Percentiles rank a stretch among this genome's conserved stretches.
phyloP scores from a whole-genome alignment of 2,888 invertebrate genomes.

The Drosophila heteroneura region DNA sequence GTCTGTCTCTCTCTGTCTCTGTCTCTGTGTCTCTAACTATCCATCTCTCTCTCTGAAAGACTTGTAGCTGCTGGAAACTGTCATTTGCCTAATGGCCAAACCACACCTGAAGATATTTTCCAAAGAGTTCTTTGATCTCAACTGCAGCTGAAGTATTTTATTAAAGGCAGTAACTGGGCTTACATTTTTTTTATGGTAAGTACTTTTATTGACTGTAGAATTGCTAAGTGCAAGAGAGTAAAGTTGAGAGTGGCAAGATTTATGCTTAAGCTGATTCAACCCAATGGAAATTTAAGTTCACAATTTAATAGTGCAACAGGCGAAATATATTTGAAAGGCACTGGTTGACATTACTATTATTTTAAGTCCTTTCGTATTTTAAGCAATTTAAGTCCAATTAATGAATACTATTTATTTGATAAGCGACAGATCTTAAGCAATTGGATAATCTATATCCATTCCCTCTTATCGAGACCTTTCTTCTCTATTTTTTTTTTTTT shows the following conservation, averaged over 20 bases:
- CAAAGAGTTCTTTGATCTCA: slow-evolving; percentile 12
- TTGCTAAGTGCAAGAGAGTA: too few species aligned
- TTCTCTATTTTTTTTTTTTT: neutral
- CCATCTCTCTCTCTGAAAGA: neutral
- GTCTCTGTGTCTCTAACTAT: neutral
- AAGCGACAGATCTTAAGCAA: neutral
- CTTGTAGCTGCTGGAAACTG: slow-evolving; percentile 16
- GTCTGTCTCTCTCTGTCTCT: neutral
- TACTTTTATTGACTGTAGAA: neutral
- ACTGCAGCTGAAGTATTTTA: slow-evolving; percentile 1
- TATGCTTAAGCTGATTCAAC: neutral
- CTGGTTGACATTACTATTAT: neutral
- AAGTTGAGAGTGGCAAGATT: neutral
- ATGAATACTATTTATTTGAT: neutral
- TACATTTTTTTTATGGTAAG: neutral
- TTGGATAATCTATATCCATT: neutral
- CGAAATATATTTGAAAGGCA: neutral
- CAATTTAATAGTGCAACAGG: neutral
- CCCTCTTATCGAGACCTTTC: neutral
- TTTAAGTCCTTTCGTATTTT: neutral
- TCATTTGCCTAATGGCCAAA: slow-evolving; percentile 50
- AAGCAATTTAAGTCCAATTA: neutral
- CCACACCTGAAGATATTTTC: slow-evolving; percentile 32
- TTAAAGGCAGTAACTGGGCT: neutral
- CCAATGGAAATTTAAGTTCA: neutral